phyloP scores from a whole-genome alignment of 2,113 vertebrate species.

The Phycodurus eques region DNA sequence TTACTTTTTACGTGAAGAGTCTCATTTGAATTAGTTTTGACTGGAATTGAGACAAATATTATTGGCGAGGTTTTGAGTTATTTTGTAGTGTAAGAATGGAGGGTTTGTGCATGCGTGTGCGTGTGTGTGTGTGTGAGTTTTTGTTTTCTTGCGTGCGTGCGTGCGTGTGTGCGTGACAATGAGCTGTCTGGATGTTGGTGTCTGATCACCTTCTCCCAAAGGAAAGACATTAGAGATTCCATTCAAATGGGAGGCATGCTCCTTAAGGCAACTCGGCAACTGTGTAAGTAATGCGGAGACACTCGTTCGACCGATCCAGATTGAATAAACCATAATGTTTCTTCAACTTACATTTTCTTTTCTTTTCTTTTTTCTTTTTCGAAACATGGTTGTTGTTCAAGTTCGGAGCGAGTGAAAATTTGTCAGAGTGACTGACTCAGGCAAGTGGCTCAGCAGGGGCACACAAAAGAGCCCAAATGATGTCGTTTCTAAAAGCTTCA shows the following conservation, averaged over 20 bases:
- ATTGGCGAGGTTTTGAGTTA: too few species aligned
- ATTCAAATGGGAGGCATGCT: constrained; percentile 15
- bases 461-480: constrained; percentile 21
- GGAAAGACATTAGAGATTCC: constrained; percentile 20
- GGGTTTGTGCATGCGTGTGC: too few species aligned
- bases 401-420: constrained; percentile 2
- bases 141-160: too few species aligned
- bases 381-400: not conserved
- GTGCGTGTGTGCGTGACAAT: too few species aligned
- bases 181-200: not conserved
- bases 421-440: constrained; percentile 18
- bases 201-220: not conserved
- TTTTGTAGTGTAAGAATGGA: too few species aligned
- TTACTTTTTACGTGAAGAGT: too few species aligned
- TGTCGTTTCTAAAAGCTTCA: constrained; percentile 6
- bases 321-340: not conserved
- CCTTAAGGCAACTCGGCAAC: constrained; percentile 7
- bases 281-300: constrained; percentile 19
- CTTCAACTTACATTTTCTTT: not conserved
- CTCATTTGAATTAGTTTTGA: too few species aligned
- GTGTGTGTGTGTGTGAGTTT: too few species aligned
- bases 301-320: not conserved
- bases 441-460: constrained; percentile 7
- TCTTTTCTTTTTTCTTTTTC: not conserved
- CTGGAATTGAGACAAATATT: too few species aligned